A percentile compares a stretch with the other conserved stretches of the same genome.
These are phyloP conservation scores for Cephus runcator DNA, from an alignment of 2,888 invertebrate genomes.

Conservation along the genomic window DNA sequence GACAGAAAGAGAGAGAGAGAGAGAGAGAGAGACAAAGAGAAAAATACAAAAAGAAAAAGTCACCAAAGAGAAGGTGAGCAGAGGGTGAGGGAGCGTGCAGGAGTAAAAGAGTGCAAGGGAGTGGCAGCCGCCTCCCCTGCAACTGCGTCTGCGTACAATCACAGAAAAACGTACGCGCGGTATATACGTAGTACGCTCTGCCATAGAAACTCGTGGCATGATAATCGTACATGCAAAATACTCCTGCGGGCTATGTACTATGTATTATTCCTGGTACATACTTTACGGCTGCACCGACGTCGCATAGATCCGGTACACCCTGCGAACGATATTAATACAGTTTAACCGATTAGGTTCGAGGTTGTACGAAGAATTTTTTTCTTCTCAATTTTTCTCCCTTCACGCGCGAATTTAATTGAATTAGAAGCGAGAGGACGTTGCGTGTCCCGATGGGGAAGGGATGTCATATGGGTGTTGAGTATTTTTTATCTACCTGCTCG, in stretches of 20 bases:
- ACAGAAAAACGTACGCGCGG: not conserved
- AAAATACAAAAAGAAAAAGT: not conserved
- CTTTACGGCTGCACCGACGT: not conserved
- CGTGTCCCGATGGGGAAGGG: not conserved
- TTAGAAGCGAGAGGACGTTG: not conserved
- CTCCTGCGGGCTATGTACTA: not conserved
- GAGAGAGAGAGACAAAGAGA: not conserved
- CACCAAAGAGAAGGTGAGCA: not conserved
- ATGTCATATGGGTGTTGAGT: not conserved
- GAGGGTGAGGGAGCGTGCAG: not conserved
- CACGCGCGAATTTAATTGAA: not conserved
- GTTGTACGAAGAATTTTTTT: not conserved
- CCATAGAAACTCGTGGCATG: not conserved
- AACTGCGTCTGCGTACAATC: constrained; percentile 1
- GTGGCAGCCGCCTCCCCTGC: not conserved
- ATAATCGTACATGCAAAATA: not conserved
- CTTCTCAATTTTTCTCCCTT: not conserved
- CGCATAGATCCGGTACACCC: not conserved
- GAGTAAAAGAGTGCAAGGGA: constrained; percentile 11
- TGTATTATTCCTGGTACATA: not conserved
- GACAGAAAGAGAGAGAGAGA: constrained; percentile 19
- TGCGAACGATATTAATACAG: not conserved
- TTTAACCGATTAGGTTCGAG: not conserved
- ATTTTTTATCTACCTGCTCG: not conserved
- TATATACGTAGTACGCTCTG: not conserved